These are phyloP conservation scores for Macrochelys suwanniensis DNA, from an alignment of 2,797 vertebrate species.

Conservation along the genomic window DNA sequence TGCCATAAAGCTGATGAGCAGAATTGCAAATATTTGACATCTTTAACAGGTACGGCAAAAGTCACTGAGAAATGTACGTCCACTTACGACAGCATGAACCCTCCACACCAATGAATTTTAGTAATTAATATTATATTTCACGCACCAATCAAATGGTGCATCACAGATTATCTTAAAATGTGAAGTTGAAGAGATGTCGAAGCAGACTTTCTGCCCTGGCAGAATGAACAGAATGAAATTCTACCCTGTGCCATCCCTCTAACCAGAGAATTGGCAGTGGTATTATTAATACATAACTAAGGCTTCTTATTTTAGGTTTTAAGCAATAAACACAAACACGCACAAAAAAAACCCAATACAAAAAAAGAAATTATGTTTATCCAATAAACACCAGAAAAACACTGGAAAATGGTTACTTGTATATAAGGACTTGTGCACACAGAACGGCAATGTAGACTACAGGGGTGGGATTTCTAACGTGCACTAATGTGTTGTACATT, in stretches of 20 bases:
- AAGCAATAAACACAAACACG: not conserved
- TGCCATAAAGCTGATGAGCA: not conserved
- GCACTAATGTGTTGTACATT: not conserved
- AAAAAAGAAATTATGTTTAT: not conserved
- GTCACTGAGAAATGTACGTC: not conserved
- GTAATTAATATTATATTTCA: conserved; percentile 29
- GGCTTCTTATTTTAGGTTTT: not conserved
- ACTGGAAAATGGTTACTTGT: not conserved
- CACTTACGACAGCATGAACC: conserved; percentile 4
- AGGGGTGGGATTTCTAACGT: not conserved
- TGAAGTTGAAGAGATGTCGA: not conserved
- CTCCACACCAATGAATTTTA: conserved; percentile 17
- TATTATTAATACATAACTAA: not conserved
- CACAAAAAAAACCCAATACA: not conserved
- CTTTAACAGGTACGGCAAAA: not conserved
- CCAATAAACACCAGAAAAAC: not conserved
- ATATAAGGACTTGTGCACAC: not conserved
- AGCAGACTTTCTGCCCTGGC: not conserved
- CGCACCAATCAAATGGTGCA: not conserved
- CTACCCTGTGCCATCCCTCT: not conserved
- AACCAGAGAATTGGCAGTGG: not conserved
- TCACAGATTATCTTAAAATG: conserved; percentile 14
- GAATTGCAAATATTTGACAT: conserved; percentile 3
- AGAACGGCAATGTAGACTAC: not conserved
- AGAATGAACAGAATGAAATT: conserved; percentile 3